Evolutionary conservation across 2,888 invertebrate genomes (phyloP).

Genomic region (Lampropteryx suffumata): DNA sequence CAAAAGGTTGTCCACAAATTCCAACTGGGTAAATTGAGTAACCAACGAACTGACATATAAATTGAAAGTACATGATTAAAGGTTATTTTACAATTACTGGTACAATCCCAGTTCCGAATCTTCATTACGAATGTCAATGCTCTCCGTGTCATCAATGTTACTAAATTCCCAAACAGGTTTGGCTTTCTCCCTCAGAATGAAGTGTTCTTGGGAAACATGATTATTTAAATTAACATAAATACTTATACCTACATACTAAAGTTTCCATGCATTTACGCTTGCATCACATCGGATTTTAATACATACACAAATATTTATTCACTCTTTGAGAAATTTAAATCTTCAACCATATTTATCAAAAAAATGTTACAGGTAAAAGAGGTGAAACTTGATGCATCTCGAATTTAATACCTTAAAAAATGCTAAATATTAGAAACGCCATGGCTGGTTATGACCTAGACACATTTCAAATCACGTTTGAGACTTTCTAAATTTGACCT

Average conservation of each 20-base stretch:
- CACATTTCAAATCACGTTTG: constrained; percentile 49
- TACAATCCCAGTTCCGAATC: constrained; percentile 22
- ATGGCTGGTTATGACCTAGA: constrained; percentile 34
- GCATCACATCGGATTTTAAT: constrained; percentile 28
- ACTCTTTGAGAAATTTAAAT: too few species aligned
- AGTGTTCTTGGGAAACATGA: constrained; percentile 61
- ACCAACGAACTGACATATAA: constrained; percentile 24
- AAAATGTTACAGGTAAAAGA: not conserved
- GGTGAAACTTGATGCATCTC: not conserved
- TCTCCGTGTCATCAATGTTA: constrained; percentile 43
- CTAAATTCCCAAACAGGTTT: constrained; percentile 61
- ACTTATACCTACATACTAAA: constrained; percentile 31
- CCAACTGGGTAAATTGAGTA: constrained; percentile 23
- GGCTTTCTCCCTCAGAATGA: constrained; percentile 57
- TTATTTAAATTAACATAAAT: constrained; percentile 58
- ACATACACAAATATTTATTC: constrained; percentile 9
- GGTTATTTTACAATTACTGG: constrained; percentile 25
- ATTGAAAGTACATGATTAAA: constrained; percentile 16
- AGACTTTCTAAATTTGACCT: constrained; percentile 55
- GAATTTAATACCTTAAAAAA: not conserved
- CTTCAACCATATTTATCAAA: too few species aligned
- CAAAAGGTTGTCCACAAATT: constrained; percentile 16
- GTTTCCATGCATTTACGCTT: constrained; percentile 24
- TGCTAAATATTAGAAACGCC: constrained; percentile 16
- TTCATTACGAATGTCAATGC: constrained; percentile 35